phyloP scores from a whole-genome alignment of 2,888 invertebrate species.

The Acleris laterana region DNA sequence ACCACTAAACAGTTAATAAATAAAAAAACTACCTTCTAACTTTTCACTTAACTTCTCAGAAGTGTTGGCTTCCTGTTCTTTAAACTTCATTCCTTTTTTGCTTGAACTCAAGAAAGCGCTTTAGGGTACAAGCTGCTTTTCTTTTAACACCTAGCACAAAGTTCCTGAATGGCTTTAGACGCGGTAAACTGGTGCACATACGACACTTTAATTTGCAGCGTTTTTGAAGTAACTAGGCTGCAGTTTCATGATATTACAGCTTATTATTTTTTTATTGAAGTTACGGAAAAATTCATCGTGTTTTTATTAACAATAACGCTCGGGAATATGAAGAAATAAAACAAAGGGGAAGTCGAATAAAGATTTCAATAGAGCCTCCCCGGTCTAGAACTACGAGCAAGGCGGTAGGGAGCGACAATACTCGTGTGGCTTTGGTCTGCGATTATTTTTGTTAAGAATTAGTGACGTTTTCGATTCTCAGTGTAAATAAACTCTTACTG shows the following conservation, averaged over 20 bases:
- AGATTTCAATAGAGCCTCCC: conserved; percentile 21
- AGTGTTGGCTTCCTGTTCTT: conserved; percentile 81
- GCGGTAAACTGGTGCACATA: conserved; percentile 6
- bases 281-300: conserved; percentile 6
- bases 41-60: conserved; percentile 79
- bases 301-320: conserved; percentile 16
- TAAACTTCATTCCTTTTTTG: conserved; percentile 73
- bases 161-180: conserved; percentile 45
- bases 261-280: conserved; percentile 4
- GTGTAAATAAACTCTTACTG: too few species aligned
- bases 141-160: conserved; percentile 70
- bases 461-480: too few species aligned
- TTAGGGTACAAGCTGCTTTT: conserved; percentile 77
- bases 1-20: conserved; percentile 66
- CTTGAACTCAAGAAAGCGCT: conserved; percentile 67
- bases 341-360: conserved; percentile 38
- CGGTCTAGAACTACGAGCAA: neutral
- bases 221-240: neutral
- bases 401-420: neutral
- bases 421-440: neutral
- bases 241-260: neutral
- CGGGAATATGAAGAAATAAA: conserved; percentile 35
- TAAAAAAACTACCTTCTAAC: conserved; percentile 71
- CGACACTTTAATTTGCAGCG: neutral
- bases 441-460: too few species aligned